Base-by-base conservation (phyloP, 1,140 invertebrate species). In the Elymnias hypermnestra region DNA sequence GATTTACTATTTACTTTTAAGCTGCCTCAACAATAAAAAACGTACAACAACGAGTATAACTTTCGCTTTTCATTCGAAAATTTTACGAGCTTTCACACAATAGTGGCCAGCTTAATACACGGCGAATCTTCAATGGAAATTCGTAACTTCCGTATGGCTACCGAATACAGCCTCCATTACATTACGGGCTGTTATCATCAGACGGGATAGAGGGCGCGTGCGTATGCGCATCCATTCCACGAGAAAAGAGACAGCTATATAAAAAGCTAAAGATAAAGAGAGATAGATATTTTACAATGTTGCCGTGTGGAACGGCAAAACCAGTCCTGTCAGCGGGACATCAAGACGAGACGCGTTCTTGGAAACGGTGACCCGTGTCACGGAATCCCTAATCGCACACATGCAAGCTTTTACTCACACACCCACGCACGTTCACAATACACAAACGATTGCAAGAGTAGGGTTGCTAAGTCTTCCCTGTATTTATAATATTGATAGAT, bases 291-390 rank as follows among this genome's bases (percentile, higher is more conserved):
- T 61, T 55, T 58, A 81, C 81, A 75, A 84, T 71, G 76, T 84
- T 81, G 60, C 68, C 42, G 48, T 63, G 59, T 53, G 50, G 64
- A 69, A 77, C 70, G 65, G 64, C 77, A 78, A 83, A 85, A 85
- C 82, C 79, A 77, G 79, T 83, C 77, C 76, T 82, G 79, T 85
- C 82, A 85, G 70, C 77, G 77, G 73, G 76, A 81, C 72, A 70
- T 85, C 79, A 85, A 82, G 77, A 79, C 76, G 65, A 77, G 71
- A 63, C 70, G 69, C 63, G 67, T 83, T 86, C 83, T 83, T 64
- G 71, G 83, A 86, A 86, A 83, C 69, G 68, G 79, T 86, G 82
- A 86, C 77, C 79, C 66, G 67, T 83, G 82, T 83, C 82, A 83
- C 76, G 83, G 79, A 83, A 86, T 83, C 78, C 77, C 82, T 79